Conservation (phyloP, 2,113 vertebrate genomes). For the Oxyura jamaicensis region DNA sequence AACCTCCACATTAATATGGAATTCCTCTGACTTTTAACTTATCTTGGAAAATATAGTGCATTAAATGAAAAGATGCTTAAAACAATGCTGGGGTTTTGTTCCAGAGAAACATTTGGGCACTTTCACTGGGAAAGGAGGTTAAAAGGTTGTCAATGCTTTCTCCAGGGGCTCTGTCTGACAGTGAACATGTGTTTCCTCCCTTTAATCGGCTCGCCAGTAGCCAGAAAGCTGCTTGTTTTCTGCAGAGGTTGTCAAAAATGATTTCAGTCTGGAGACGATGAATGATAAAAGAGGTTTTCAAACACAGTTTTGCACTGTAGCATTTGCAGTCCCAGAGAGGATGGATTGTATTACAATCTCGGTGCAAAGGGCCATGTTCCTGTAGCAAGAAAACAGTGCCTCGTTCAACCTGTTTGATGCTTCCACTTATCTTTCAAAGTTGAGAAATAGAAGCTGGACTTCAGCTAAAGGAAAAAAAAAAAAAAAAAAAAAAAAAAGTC, state of each 20-base stretch:
- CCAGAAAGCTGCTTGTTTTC: conserved; percentile 87
- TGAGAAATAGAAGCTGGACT: conserved; percentile 36
- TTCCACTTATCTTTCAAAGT: conserved; percentile 63
- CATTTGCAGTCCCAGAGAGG: conserved; percentile 79
- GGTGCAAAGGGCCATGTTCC: conserved; percentile 78
- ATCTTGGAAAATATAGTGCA: conserved; percentile 68
- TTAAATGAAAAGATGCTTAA: conserved; percentile 81
- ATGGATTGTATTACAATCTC: conserved; percentile 83
- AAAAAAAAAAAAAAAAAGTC: not conserved
- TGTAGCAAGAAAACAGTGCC: conserved; percentile 73
- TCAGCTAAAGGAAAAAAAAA: not conserved
- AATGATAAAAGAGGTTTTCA: conserved; percentile 90
- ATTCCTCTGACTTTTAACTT: conserved; percentile 54
- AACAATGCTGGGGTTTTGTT: conserved; percentile 81
- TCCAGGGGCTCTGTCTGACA: conserved; percentile 86
- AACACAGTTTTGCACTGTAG: conserved; percentile 85
- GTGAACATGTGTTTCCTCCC: conserved; percentile 94
- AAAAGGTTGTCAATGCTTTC: conserved; percentile 90
- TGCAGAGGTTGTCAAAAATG: conserved; percentile 88
- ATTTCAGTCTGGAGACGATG: conserved; percentile 87
- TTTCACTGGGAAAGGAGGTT: conserved; percentile 85
- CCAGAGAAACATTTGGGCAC: conserved; percentile 83
- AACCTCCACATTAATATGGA: conserved; percentile 40
- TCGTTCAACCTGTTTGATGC: conserved; percentile 79
- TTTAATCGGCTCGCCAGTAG: conserved; percentile 91